Base-by-base conservation (phyloP, 2,888 invertebrate genomes). In the Microctonus brassicae region DNA sequence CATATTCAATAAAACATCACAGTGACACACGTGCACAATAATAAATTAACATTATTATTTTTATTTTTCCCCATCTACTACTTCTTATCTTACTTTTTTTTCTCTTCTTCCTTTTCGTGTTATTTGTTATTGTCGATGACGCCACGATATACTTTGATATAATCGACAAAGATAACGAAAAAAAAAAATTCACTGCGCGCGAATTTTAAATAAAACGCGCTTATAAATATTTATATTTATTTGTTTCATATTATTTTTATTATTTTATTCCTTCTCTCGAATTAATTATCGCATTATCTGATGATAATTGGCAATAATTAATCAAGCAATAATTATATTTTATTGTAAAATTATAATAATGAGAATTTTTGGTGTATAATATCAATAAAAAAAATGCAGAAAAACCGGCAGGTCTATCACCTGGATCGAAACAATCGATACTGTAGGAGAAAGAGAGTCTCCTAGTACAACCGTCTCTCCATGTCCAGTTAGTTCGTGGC, bases 401-500 rank as follows among this genome's bases (percentile, higher is more conserved):
- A 13, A n/a, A 33, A 62, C 52, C 36, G 33, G 39, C 39, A 62
- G 42, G 26, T 34, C 71, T 76, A 76, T 78, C 83, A 81, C 82
- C 83, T 82, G 83, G 78, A 79, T 82, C 81, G 78, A 79, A 76
- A 77, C 83, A 78, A 79, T 82, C 81, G 78, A 79, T 75, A 77
- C 83, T 81, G 74, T 76, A 76, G 80, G 81, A 81, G 83, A 84
- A 82, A 84, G 83, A 84, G 83, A 86, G 85, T 85, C 85, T 77
- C 75, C 76, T 78, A 47, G 47, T 47, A 47, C 17, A 47, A 80
- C 79, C 77, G 82, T 81, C 81, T 47, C 47, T 80, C 82, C 78
- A 79, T 84, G 86, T 85, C 86, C 86, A 85, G 86, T 85, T 86
- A 85, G 83, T 82, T 85, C 78, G 82, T 79, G 80, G 81, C 82